Conservation (phyloP, 30 jellyfish, hydroid and myxozoan species). For the Turritopsis rubra region DNA sequence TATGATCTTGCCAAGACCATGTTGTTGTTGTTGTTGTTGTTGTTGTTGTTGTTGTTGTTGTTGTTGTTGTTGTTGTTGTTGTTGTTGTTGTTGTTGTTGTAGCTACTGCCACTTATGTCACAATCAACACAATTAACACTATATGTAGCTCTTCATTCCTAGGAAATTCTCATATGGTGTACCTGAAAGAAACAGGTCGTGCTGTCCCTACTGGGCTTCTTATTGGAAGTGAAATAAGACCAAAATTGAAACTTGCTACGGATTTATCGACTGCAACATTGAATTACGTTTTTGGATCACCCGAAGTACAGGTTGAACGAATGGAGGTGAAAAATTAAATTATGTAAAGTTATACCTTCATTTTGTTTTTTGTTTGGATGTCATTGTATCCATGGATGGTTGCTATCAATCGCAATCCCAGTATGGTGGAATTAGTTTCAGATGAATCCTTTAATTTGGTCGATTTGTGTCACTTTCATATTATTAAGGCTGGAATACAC, state of each 20-base stretch:
- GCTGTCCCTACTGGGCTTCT: constrained; percentile 73
- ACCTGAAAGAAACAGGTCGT: constrained; percentile 76
- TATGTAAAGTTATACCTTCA: not conserved
- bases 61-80: too few relatives aligned
- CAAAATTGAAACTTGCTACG: constrained; percentile 52
- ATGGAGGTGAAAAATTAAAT: constrained; percentile 51
- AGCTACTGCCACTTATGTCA: not conserved
- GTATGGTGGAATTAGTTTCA: not conserved
- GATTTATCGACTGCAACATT: constrained; percentile 72
- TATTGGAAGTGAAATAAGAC: constrained; percentile 60
- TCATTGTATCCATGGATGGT: not conserved
- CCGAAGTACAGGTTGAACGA: constrained; percentile 41
- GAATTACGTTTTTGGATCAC: constrained; percentile 38
- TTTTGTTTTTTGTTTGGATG: not conserved
- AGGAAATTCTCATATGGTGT: constrained; percentile 58
- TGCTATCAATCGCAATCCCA: not conserved
- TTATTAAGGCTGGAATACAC: too few relatives aligned
- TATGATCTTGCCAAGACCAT: too few relatives aligned
- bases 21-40: too few relatives aligned
- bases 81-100: not conserved
- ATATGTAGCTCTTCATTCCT: not conserved
- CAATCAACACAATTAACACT: too few relatives aligned
- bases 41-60: too few relatives aligned
- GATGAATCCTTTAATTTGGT: not conserved
- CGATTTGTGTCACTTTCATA: too few relatives aligned